These are phyloP conservation scores for Acrocephalus arundinaceus DNA, from an alignment of 2,113 vertebrate genomes.

Conservation along the genomic window DNA sequence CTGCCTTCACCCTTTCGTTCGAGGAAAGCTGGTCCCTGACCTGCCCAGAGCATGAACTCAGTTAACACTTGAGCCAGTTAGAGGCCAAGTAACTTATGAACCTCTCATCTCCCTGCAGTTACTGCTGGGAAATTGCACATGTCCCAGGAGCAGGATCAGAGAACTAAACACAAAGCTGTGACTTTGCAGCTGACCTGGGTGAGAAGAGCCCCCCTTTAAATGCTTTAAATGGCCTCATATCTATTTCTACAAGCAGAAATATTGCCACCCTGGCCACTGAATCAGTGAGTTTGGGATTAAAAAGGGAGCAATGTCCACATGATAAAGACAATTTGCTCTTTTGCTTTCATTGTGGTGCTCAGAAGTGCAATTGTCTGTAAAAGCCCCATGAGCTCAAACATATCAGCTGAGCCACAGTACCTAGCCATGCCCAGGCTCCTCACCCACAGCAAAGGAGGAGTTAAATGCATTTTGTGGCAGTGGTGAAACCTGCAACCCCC, in stretches of 20 bases:
- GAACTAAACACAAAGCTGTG: background rate
- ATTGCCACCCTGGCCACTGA: background rate
- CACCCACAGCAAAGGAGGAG: background rate
- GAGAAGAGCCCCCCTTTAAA: background rate
- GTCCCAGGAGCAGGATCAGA: background rate
- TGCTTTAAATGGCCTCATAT: background rate
- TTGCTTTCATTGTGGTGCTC: background rate
- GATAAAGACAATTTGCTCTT: background rate
- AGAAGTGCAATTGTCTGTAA: background rate
- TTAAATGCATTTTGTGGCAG: background rate
- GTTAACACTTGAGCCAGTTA: background rate
- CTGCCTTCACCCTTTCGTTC: background rate
- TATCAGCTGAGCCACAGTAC: background rate
- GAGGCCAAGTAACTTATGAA: background rate
- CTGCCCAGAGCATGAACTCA: background rate
- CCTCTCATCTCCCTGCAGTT: background rate
- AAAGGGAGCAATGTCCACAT: background rate
- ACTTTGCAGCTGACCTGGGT: background rate
- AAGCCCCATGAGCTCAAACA: background rate
- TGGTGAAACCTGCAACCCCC: background rate
- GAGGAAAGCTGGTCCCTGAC: background rate
- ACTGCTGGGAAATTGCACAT: background rate
- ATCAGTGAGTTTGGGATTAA: background rate
- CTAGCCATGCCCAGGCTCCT: background rate
- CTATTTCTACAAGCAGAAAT: background rate